Base-by-base conservation (phyloP, 1,140 invertebrate genomes). In the Lasaia peninsularis region DNA sequence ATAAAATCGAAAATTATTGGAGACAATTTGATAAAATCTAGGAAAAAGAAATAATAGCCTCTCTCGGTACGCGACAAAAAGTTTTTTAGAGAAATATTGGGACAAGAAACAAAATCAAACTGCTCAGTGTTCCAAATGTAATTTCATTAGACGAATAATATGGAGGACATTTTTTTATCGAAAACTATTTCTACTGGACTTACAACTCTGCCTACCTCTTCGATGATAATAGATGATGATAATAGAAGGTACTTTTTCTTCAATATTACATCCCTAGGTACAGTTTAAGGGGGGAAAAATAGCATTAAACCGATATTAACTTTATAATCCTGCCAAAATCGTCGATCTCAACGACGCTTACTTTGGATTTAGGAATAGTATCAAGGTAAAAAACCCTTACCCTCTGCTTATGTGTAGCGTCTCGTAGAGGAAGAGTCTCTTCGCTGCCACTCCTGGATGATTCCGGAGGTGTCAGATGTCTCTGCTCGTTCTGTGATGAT, bases 371-470 rank as follows among this genome's bases (percentile, higher is more conserved):
- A 40, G n/a, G 6, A 40, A 40, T 18, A 12, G 14, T 2, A 9
- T 12, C 12, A 40, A 16, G 6, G 16, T 34, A 34, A 34, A 52
- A 28, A 1, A 0, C 12, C 65, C 67, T 67, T 51, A 88, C 85
- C 55, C 85, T 71, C 28, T 85, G 82, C 44, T 88, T 84, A 31
- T 73, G 71, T 1, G 31, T 63, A 12, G 67, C 64, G 49, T 81
- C 78, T 18, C 77, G 71, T 6, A 88, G 51, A 0, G 84, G 82
- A 12, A 89, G 63, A 0, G 86, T 73, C 52, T 89, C 87, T 58
- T 88, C 86, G 34, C 86, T 89, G 32, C 83, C 85, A 32, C 85
- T 87, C 53, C 86, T 76, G 4, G 86, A 88, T 16, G 85, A 88
- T 32, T 85, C 80, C 0, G 85, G 87, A 1, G 88, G 85, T 5